These are phyloP conservation scores for Lepidurus arcticus DNA, from an alignment of 1,140 invertebrate species.

Conservation along the genomic window DNA sequence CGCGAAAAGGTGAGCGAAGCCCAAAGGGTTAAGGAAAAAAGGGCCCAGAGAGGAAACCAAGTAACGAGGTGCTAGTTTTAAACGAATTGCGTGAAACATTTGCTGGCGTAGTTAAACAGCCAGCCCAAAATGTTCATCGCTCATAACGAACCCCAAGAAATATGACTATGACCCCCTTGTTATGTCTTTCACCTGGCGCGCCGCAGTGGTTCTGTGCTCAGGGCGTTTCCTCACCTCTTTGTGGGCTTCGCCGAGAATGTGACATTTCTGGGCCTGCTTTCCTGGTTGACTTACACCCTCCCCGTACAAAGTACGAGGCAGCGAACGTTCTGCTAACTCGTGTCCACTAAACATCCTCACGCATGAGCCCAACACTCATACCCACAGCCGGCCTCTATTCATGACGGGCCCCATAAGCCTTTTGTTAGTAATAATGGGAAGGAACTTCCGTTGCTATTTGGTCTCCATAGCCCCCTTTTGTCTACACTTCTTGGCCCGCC, in stretches of 20 bases:
- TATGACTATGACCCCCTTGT: not conserved
- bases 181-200: constrained; percentile 9
- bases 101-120: not conserved
- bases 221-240: not conserved
- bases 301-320: not conserved
- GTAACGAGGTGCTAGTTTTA: not conserved
- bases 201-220: not conserved
- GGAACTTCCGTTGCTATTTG: constrained; percentile 20
- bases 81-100: constrained; percentile 16
- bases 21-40: not conserved
- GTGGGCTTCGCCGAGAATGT: not conserved
- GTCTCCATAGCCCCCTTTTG: not conserved
- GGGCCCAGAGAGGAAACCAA: not conserved
- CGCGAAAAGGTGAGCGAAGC: not conserved
- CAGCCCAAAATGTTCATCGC: not conserved
- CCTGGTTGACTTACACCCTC: constrained; percentile 4
- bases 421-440: not conserved
- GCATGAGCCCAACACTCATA: not conserved
- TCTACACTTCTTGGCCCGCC: not conserved
- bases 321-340: not conserved
- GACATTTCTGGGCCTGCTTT: not conserved
- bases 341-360: not conserved
- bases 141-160: not conserved
- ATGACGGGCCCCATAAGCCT: not conserved
- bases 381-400: not conserved